Conservation (phyloP, 2,113 vertebrate genomes). For the Pteropus alecto region DNA sequence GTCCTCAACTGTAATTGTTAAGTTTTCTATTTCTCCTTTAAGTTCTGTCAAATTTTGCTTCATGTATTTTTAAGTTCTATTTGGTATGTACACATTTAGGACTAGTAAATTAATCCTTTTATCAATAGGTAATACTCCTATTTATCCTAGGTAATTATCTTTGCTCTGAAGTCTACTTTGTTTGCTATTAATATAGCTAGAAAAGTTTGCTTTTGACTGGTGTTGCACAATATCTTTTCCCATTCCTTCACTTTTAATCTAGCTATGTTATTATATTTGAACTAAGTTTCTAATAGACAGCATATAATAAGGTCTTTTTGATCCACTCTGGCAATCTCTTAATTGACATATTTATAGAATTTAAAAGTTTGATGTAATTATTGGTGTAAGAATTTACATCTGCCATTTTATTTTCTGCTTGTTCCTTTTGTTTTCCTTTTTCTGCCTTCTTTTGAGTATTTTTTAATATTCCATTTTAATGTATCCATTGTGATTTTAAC, state of each 20-base stretch:
- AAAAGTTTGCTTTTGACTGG: background rate
- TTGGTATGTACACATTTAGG: background rate
- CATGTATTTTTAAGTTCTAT: background rate
- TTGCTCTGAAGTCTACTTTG: background rate
- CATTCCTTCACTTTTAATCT: background rate
- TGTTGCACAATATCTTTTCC: background rate
- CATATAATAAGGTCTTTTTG: background rate
- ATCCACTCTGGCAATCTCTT: background rate
- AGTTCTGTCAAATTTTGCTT: constrained; percentile 21
- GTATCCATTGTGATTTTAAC: background rate
- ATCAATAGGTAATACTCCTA: background rate
- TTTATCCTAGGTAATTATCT: background rate
- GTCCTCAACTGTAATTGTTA: background rate
- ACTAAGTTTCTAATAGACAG: background rate
- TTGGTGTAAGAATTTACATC: background rate
- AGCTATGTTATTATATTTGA: background rate
- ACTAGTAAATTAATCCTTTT: background rate
- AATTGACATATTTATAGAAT: background rate
- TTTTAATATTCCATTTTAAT: background rate
- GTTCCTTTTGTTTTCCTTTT: background rate
- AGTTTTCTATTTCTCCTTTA: background rate
- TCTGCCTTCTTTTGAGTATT: background rate
- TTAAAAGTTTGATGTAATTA: constrained; percentile 3
- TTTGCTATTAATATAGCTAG: background rate
- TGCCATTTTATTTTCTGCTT: background rate